phyloP scores from a whole-genome alignment of 2,888 invertebrate genomes.

The Sarcophaga rosellei region DNA sequence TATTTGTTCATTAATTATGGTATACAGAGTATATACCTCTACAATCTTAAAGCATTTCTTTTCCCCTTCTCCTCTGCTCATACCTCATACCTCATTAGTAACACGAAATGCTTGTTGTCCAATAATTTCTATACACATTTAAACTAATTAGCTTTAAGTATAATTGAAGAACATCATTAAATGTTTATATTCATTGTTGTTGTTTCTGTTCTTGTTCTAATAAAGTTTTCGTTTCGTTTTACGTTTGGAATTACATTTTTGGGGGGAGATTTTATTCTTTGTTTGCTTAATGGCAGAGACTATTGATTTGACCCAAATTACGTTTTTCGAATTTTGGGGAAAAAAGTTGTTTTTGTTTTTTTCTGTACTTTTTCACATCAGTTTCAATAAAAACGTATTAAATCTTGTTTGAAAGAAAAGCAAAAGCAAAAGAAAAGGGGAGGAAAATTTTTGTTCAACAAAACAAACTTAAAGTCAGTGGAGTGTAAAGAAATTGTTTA shows the following conservation, averaged over 20 bases:
- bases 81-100: neutral
- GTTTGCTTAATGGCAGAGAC: constrained; percentile 48
- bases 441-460: neutral
- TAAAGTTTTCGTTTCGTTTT: constrained; percentile 44
- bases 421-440: neutral
- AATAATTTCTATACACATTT: constrained; percentile 25
- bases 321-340: constrained; percentile 18
- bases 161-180: constrained; percentile 66
- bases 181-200: neutral
- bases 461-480: constrained; percentile 9
- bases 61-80: too few relatives aligned
- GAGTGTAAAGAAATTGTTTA: constrained; percentile 30
- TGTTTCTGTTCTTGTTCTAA: constrained; percentile 29
- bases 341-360: neutral
- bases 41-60: too few relatives aligned
- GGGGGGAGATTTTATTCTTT: neutral
- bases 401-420: neutral
- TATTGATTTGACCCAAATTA: constrained; percentile 67
- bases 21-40: too few relatives aligned
- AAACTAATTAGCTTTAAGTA: constrained; percentile 66
- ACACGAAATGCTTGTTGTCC: neutral
- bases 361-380: neutral
- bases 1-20: too few relatives aligned
- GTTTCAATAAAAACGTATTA: constrained; percentile 20
- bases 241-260: constrained; percentile 10